Base-by-base conservation (phyloP, 2,888 invertebrate species). In the Melolontha melolontha region DNA sequence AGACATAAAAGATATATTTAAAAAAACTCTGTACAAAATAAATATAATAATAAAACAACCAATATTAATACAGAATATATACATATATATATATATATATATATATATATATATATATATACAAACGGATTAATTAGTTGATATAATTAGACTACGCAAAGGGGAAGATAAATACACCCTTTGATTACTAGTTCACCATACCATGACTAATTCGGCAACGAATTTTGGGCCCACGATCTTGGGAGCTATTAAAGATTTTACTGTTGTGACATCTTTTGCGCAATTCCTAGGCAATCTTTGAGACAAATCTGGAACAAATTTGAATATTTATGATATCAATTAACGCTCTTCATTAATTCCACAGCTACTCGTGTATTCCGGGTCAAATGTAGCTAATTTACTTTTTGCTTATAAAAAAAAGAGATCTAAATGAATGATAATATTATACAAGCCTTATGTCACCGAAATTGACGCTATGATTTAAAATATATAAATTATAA, bases 51-150 rank as follows among this genome's bases (percentile, higher is more conserved):
- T n/a, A n/a, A n/a, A n/a, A n/a, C n/a, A n/a, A n/a, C n/a, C n/a
- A n/a, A n/a, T n/a, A n/a, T n/a, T n/a, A n/a, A n/a, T n/a, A n/a
- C n/a, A n/a, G n/a, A n/a, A n/a, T n/a, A n/a, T n/a, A n/a, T n/a
- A n/a, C n/a, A n/a, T n/a, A n/a, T n/a, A n/a, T n/a, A n/a, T n/a
- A n/a, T n/a, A n/a, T n/a, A n/a, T n/a, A n/a, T n/a, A n/a, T n/a
- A n/a, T n/a, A n/a, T n/a, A n/a, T n/a, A n/a, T n/a, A n/a, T n/a
- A n/a, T n/a, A 11, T n/a, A 57, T 22, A 42, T 42, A 39, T 62
- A 62, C 47, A 62, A 62, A 62, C 59, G 59, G 59, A 62, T 62
- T 62, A 62, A 62, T 62, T 62, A 59, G 59, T 59, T 59, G 59
- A 59, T 59, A 59, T 59, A 59, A 59, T 59, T 59, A 62, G 47